phyloP scores from a whole-genome alignment of 2,113 vertebrate genomes.

The Calypte anna region DNA sequence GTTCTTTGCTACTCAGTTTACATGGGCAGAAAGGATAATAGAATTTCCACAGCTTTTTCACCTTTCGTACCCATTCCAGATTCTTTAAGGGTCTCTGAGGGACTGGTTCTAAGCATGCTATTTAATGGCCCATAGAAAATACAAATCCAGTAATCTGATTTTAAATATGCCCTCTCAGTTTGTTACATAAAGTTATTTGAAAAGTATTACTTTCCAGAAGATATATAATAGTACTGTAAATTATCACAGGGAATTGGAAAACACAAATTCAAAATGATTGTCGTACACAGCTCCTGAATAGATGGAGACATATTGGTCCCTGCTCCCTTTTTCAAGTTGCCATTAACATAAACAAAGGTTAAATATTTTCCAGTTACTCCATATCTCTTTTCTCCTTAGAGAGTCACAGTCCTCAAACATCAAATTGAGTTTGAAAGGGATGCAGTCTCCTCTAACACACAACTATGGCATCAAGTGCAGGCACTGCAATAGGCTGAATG shows the following conservation, averaged over 20 bases:
- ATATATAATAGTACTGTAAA: neutral
- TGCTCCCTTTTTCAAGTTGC: neutral
- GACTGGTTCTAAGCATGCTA: neutral
- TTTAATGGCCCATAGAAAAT: neutral
- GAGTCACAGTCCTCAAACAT: accelerated
- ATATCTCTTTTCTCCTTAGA: neutral
- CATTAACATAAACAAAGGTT: neutral
- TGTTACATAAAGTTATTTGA: neutral
- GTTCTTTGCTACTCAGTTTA: neutral
- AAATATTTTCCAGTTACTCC: neutral
- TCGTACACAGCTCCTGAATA: neutral
- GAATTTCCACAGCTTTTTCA: neutral
- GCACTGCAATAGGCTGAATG: neutral
- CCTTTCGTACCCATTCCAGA: neutral
- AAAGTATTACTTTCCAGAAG: neutral
- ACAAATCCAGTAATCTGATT: neutral
- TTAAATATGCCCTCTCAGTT: neutral
- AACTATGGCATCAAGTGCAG: neutral
- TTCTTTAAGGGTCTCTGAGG: neutral
- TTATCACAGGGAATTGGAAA: neutral
- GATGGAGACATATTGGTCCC: neutral
- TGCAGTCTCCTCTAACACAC: neutral
- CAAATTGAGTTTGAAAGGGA: neutral
- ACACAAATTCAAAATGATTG: neutral
- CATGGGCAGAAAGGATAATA: neutral